Evolutionary conservation across 1,140 invertebrate genomes (phyloP).

Genomic region (Cherax quadricarinatus): DNA sequence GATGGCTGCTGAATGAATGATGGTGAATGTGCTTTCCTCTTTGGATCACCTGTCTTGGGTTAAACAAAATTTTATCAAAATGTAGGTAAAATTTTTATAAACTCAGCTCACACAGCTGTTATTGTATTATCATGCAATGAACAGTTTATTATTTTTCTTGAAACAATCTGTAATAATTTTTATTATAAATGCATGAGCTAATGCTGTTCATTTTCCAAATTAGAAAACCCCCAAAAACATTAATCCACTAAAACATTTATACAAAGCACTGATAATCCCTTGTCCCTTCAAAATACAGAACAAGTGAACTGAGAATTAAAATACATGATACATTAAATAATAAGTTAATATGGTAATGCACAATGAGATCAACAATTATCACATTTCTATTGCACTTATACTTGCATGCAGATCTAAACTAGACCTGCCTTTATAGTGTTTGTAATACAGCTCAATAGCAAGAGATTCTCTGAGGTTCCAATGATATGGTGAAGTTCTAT

Average conservation of each 20-base stretch:
- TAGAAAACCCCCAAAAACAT: not conserved
- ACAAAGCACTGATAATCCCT: not conserved
- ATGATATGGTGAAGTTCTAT: conserved; percentile 37
- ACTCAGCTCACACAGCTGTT: not conserved
- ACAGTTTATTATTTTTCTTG: not conserved
- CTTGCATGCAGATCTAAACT: not conserved
- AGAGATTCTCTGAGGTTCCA: conserved; percentile 17
- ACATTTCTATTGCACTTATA: conserved; percentile 37
- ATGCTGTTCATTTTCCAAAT: not conserved
- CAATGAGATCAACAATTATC: conserved; percentile 23
- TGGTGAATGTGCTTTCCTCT: too few species aligned
- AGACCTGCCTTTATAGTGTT: not conserved
- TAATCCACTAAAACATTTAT: not conserved
- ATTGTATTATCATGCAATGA: not conserved
- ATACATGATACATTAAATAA: conserved; percentile 7
- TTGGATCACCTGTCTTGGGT: too few species aligned
- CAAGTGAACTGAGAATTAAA: not conserved
- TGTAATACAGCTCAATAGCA: not conserved
- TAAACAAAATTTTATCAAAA: too few species aligned
- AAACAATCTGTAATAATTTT: not conserved
- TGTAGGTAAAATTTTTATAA: too few species aligned
- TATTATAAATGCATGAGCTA: not conserved
- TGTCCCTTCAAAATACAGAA: not conserved
- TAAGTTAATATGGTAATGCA: not conserved
- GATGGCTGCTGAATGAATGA: too few species aligned